Conservation (phyloP, 37 sponge, comb jelly and placozoan species). For the Ephydatia muelleri region DNA sequence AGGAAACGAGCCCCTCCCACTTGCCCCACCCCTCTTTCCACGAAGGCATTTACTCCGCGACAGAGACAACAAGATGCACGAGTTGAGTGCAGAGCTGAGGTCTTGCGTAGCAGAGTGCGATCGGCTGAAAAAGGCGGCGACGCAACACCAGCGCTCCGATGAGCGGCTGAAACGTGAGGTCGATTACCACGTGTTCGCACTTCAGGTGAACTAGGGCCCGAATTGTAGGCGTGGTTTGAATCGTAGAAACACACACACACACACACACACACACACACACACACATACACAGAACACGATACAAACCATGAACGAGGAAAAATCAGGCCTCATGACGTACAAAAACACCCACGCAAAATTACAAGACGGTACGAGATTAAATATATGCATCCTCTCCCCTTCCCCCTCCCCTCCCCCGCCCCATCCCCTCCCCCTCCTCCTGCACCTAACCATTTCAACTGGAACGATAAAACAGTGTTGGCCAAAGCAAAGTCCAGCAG, state of each 20-base stretch:
- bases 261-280: not conserved
- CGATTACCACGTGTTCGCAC: conserved; percentile 21
- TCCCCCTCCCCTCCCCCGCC: not conserved
- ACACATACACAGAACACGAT: conserved; percentile 32
- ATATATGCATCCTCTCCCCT: not conserved
- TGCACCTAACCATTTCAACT: not conserved
- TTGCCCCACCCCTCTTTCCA: not conserved
- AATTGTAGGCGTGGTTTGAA: not conserved
- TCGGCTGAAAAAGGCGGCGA: conserved; percentile 25
- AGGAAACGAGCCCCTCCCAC: not conserved
- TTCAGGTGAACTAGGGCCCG: conserved; percentile 19
- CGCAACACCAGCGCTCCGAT: conserved; percentile 39
- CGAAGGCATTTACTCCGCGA: conserved; percentile 29
- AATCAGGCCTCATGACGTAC: conserved; percentile 14
- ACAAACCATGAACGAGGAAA: conserved; percentile 26
- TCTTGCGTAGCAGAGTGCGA: conserved; percentile 12
- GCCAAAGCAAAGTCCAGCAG: not conserved
- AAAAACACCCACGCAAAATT: conserved; percentile 47
- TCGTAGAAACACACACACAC: not conserved
- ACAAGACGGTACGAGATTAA: conserved; percentile 35
- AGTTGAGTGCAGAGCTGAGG: conserved; percentile 12
- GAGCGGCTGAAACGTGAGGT: conserved; percentile 48
- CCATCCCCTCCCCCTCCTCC: not conserved
- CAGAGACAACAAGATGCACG: conserved; percentile 31
- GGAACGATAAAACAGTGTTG: no score